Evolutionary conservation across 2,113 vertebrate genomes (phyloP).

Genomic region (Xiphophorus maculatus): DNA sequence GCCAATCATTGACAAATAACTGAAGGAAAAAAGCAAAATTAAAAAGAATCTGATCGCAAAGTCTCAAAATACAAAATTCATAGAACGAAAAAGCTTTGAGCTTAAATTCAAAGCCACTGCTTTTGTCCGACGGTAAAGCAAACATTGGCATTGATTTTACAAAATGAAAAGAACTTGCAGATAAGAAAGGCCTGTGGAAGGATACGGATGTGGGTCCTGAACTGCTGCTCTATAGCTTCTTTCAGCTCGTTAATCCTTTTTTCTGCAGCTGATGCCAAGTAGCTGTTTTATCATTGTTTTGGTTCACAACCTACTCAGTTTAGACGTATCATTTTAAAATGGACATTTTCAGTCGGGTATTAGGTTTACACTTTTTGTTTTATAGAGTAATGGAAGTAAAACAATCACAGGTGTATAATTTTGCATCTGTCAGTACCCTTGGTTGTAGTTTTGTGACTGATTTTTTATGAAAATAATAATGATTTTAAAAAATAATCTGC

Average conservation of each 20-base stretch:
- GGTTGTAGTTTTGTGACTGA: no score
- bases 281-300: slow-evolving; percentile 10
- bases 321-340: neutral
- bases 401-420: no score
- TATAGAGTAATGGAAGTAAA: no score
- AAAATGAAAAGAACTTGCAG: slow-evolving; percentile 33
- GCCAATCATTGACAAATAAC: neutral
- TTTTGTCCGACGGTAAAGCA: slow-evolving; percentile 18
- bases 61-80: slow-evolving; percentile 10
- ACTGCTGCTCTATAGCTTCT: slow-evolving; percentile 23
- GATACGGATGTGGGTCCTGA: slow-evolving; percentile 26
- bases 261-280: neutral
- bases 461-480: no score
- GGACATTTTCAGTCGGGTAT: no score
- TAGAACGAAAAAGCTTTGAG: neutral
- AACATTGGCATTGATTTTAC: slow-evolving; percentile 27
- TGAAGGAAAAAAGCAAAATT: neutral
- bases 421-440: neutral
- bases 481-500: no score
- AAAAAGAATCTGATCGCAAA: neutral
- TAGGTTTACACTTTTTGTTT: no score
- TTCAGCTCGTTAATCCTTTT: slow-evolving; percentile 10
- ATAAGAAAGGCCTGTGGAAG: slow-evolving; percentile 36
- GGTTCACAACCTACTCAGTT: neutral
- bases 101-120: slow-evolving; percentile 15